Evolutionary conservation across 2,888 invertebrate species (phyloP).

Genomic region (Hoplodrina blanda): DNA sequence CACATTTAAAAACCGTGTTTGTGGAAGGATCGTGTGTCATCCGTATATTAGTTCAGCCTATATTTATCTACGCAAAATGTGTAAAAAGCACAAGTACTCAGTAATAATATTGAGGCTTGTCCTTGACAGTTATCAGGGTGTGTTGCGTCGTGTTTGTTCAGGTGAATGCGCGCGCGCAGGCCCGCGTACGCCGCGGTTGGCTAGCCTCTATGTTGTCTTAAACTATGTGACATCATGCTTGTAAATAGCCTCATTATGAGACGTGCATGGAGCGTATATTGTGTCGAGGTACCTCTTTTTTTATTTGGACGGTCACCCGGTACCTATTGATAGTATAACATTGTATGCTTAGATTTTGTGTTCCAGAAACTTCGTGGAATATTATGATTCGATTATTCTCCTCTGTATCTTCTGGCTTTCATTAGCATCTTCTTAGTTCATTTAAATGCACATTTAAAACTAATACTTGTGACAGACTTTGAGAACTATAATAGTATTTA

Average conservation of each 20-base stretch:
- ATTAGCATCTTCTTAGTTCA: not conserved
- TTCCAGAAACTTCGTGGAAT: slow-evolving; percentile 4
- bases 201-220: slow-evolving; percentile 56
- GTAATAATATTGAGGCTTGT: slow-evolving; percentile 44
- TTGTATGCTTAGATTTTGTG: not conserved
- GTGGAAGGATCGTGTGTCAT: slow-evolving; percentile 4
- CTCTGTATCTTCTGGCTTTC: not conserved
- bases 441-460: too few relatives aligned
- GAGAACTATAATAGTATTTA: not conserved
- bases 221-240: slow-evolving; percentile 63
- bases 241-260: slow-evolving; percentile 64
- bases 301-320: slow-evolving; percentile 34
- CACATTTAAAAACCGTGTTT: slow-evolving; percentile 17
- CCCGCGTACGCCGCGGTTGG: slow-evolving; percentile 47
- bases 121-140: slow-evolving; percentile 63
- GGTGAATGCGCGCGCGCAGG: slow-evolving; percentile 57
- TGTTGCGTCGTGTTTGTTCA: slow-evolving; percentile 58
- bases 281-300: slow-evolving; percentile 33
- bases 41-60: slow-evolving; percentile 10
- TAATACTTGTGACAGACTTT: not conserved
- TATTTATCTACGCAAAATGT: slow-evolving; percentile 21
- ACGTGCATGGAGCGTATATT: slow-evolving; percentile 44
- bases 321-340: slow-evolving; percentile 16
- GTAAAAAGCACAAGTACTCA: slow-evolving; percentile 23
- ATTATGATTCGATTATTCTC: not conserved